A percentile compares a stretch with the other conserved stretches of the same genome.
Conservation (phyloP, 2,888 invertebrate genomes). For the Eutolmus rufibarbis region DNA sequence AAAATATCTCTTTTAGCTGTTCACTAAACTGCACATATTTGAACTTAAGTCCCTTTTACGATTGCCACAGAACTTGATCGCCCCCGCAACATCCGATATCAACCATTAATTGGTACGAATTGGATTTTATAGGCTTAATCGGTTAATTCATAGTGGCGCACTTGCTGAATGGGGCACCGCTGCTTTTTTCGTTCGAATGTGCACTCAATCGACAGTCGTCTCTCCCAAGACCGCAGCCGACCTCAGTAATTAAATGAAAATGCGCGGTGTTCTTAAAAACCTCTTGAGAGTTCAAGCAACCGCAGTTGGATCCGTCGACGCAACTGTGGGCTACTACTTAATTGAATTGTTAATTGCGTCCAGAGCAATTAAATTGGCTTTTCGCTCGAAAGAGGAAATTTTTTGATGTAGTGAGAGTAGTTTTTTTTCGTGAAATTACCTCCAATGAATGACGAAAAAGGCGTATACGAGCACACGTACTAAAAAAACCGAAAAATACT, state of each 20-base stretch:
- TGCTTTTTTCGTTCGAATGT: neutral
- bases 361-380: neutral
- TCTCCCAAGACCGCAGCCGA: conserved; percentile 4
- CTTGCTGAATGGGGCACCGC: neutral
- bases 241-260: conserved; percentile 28
- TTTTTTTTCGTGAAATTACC: neutral
- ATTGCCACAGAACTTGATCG: neutral
- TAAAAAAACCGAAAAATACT: too few relatives aligned
- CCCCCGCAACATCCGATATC: conserved; percentile 34
- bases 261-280: conserved; percentile 26
- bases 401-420: neutral
- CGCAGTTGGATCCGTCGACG: neutral
- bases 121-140: conserved; percentile 40
- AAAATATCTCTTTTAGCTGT: neutral
- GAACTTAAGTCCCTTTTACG: neutral
- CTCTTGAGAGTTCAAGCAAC: neutral
- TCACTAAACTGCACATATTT: neutral
- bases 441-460: neutral
- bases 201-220: neutral
- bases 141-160: neutral
- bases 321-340: neutral
- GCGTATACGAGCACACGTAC: neutral
- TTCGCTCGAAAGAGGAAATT: neutral
- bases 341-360: conserved; percentile 27
- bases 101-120: conserved; percentile 36